Conservation (phyloP, 2,888 invertebrate species). For the Caenorhabditis japonica region DNA sequence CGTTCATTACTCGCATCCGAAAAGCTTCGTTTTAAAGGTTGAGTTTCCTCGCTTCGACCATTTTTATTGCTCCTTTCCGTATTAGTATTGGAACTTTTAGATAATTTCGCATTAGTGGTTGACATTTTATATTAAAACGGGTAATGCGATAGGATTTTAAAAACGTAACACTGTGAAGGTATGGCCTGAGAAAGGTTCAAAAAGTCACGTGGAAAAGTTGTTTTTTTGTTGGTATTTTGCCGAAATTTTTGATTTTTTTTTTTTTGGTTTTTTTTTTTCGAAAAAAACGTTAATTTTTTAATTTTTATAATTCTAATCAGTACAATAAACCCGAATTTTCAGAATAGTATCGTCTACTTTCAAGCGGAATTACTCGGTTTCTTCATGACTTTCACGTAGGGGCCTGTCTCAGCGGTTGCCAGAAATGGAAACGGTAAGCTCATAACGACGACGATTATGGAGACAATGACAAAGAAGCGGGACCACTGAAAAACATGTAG, state of each 20-base stretch:
- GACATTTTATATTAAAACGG: too few species aligned
- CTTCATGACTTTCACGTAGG: slow-evolving; percentile 9
- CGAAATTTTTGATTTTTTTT: too few species aligned
- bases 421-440: slow-evolving; percentile 35
- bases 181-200: too few species aligned
- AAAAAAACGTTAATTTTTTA: too few species aligned
- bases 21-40: not conserved
- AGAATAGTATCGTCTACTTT: too few species aligned
- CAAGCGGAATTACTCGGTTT: not conserved
- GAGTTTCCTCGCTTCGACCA: not conserved
- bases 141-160: too few species aligned
- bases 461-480: slow-evolving; percentile 13
- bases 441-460: slow-evolving; percentile 6
- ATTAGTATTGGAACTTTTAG: slow-evolving; percentile 6
- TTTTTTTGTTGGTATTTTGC: not conserved
- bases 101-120: slow-evolving; percentile 1
- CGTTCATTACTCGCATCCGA: slow-evolving; percentile 27
- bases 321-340: too few species aligned
- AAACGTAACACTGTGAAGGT: too few species aligned
- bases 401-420: slow-evolving; percentile 24
- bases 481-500: slow-evolving; percentile 39
- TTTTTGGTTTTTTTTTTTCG: too few species aligned
- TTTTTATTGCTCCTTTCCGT: slow-evolving; percentile 5
- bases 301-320: too few species aligned
- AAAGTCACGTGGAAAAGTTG: too few species aligned